Evolutionary conservation across 2,113 vertebrate species (phyloP).

Genomic region (Phainopepla nitens): DNA sequence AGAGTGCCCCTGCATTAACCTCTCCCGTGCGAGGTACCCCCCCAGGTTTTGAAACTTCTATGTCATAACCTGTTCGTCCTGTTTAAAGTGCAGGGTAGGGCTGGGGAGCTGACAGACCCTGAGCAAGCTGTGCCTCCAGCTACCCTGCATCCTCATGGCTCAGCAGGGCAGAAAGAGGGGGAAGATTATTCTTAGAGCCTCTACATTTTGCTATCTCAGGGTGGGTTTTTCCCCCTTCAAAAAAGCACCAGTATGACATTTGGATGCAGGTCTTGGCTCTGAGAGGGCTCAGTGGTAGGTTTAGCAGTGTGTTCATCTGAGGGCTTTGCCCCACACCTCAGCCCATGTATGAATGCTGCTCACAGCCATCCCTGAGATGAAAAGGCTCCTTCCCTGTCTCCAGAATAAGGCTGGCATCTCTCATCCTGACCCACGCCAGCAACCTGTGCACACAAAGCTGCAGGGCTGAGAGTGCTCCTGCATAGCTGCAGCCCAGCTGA

Average conservation of each 20-base stretch:
- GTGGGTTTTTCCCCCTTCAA: neutral
- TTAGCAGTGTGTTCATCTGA: neutral
- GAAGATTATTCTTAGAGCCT: neutral
- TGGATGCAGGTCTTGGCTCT: neutral
- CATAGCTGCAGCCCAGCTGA: neutral
- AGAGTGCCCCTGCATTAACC: slow-evolving; percentile 46
- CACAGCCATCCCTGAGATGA: neutral
- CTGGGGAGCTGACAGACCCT: slow-evolving; percentile 33
- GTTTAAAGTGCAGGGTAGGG: slow-evolving; percentile 49
- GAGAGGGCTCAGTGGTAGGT: neutral
- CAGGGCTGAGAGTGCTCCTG: accelerated
- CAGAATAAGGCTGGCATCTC: neutral
- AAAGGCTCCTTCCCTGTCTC: neutral
- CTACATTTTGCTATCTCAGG: neutral
- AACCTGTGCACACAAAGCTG: accelerated
- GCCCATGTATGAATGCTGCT: neutral
- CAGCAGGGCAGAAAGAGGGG: neutral
- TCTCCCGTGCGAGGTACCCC: neutral
- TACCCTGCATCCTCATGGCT: neutral
- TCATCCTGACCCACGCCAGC: accelerated
- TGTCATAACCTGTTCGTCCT: slow-evolving; percentile 65
- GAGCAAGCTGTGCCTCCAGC: slow-evolving; percentile 19
- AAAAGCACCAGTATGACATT: accelerated
- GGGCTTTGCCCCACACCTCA: neutral
- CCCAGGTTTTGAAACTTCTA: slow-evolving; percentile 31